Evolutionary conservation across 1,140 invertebrate genomes (phyloP).

Genomic region (Microplitis mediator): DNA sequence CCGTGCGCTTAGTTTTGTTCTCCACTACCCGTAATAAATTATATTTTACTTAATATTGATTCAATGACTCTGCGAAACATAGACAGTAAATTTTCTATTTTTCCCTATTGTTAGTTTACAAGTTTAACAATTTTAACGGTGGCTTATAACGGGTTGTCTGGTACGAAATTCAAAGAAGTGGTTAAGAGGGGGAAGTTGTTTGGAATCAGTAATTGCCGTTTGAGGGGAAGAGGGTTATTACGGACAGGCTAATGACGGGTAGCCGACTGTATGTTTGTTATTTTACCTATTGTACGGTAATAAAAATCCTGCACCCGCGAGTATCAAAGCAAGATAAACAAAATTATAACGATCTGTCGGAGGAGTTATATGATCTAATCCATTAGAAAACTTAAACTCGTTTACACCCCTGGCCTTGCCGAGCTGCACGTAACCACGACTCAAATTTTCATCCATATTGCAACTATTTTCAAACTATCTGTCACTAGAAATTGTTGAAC

Average conservation of each 20-base stretch:
- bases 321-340: slow-evolving; percentile 79
- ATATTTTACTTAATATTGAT: too few species aligned
- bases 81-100: not conserved
- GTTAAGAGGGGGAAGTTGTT: too few species aligned
- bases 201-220: too few species aligned
- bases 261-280: not conserved
- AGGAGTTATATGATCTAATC: slow-evolving; percentile 67
- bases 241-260: too few species aligned
- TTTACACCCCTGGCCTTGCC: slow-evolving; percentile 64
- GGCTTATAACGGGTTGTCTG: too few species aligned
- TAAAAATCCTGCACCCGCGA: slow-evolving; percentile 88
- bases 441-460: slow-evolving; percentile 72
- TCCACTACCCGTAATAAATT: too few species aligned
- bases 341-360: slow-evolving; percentile 78
- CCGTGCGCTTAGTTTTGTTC: too few species aligned
- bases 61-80: too few species aligned
- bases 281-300: slow-evolving; percentile 86
- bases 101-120: not conserved
- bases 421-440: slow-evolving; percentile 70
- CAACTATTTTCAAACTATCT: not conserved
- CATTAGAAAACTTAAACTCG: slow-evolving; percentile 63
- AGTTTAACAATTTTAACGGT: too few species aligned
- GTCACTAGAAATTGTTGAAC: not conserved
- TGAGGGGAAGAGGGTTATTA: too few species aligned
- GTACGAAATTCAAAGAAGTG: too few species aligned